phyloP scores from a whole-genome alignment of 2,797 vertebrate species.

The Anableps anableps region DNA sequence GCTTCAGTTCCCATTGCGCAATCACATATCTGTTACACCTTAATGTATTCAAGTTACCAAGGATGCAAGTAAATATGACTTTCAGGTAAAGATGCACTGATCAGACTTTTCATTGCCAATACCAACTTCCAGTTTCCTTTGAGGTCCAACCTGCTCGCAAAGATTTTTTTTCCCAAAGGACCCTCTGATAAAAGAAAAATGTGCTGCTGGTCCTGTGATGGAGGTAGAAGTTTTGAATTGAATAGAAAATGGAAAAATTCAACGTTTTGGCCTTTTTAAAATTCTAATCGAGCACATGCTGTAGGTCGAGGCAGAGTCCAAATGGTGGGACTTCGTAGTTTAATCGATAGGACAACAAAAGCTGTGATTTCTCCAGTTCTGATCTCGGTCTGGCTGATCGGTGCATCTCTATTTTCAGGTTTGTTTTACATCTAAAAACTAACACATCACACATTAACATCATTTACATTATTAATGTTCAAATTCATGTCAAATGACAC shows the following conservation, averaged over 20 bases:
- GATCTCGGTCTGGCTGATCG: neutral
- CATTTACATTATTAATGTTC: neutral
- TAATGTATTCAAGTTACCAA: constrained; percentile 47
- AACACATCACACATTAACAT: neutral
- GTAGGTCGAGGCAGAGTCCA: neutral
- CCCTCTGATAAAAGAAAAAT: neutral
- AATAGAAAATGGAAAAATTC: neutral
- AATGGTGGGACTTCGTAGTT: neutral
- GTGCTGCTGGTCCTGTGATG: neutral
- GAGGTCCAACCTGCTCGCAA: neutral
- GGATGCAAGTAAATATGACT: constrained; percentile 20
- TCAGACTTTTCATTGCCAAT: neutral
- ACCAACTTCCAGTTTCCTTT: neutral
- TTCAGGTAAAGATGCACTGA: neutral
- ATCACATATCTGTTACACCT: constrained; percentile 29
- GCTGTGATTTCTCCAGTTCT: too few relatives aligned
- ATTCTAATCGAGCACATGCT: neutral
- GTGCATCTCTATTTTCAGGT: neutral
- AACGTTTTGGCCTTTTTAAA: neutral
- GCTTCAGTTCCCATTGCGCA: constrained; percentile 32
- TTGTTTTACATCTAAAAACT: constrained; percentile 2
- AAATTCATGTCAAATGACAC: constrained; percentile 5
- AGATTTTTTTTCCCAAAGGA: neutral
- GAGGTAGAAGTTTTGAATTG: neutral
- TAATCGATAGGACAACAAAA: neutral